Evolutionary conservation across 2,888 invertebrate species (phyloP), one percentile per base, ranked within the genome.

Genomic region (Choreutis nemorana): DNA sequence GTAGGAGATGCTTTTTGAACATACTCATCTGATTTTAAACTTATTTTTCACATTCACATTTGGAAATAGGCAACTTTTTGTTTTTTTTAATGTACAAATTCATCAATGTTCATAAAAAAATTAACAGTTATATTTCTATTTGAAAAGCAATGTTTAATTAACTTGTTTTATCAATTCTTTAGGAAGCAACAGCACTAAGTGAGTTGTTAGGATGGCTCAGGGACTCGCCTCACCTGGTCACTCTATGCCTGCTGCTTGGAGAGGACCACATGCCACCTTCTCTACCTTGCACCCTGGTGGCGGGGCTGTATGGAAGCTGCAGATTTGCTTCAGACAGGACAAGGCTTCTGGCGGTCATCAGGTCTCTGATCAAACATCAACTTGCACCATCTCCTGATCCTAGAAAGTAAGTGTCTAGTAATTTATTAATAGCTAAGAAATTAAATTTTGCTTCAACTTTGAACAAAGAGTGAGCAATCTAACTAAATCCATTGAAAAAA

Each of bases 181-280:
- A 80, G 80, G 80, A 80, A 41, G 77, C 65, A 8, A 46, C 56
- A 36, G 67, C 73, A 0, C 45, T 80, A 2, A 73, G 71, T 3
- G 79, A 79, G 37, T 56, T 79, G 1, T 48, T 79, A 33, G 78
- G 72, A 55, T 77, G 78, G 67, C 65, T 80, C 2, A 62, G 77
- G 10, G 72, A 72, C 16, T 72, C 71, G 0, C 79, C 79, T 0
- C 73, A 72, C 37, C 51, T 79, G 6, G 70, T 77, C n/a, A 56
- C 78, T 0, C 50, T 78, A 3, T 75, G 75, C 40, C 56, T 80
- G 0, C 59, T 77, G 3, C 59, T 75, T 1, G 79, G 79, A 7
- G 79, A 79, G 31, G 72, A 73, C 6, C 62, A 67, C 34, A 62
- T 75, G 50, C 71, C 77, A 0, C 42, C 60, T 1, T 53, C 60